Percentiles rank a stretch among this genome's conserved stretches.
phyloP scores from a whole-genome alignment of 2,888 invertebrate species.

The Saturnia pavonia region DNA sequence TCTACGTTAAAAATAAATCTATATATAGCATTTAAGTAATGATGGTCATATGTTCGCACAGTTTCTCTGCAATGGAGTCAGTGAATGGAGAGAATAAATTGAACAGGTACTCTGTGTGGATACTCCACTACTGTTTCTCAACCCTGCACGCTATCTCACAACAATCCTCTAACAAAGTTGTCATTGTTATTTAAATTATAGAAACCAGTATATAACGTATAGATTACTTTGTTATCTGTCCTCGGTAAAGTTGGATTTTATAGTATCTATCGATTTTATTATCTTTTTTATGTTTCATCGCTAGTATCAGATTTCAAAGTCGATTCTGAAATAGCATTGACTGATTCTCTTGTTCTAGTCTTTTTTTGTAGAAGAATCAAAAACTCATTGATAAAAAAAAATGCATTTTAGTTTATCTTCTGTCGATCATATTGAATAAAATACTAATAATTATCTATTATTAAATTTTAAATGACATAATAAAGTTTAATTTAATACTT shows the following conservation, averaged over 20 bases:
- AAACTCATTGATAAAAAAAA: background rate
- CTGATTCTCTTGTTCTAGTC: too few species aligned
- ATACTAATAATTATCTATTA: too few species aligned
- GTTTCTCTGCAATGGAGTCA: slow-evolving; percentile 78
- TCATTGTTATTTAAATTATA: slow-evolving; percentile 3
- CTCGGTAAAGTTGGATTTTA: background rate
- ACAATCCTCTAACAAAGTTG: slow-evolving; percentile 49
- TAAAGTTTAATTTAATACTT: background rate
- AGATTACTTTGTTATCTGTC: background rate
- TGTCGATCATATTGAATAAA: background rate
- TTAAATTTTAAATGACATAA: background rate
- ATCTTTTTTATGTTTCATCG: background rate
- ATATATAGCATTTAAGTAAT: slow-evolving; percentile 43
- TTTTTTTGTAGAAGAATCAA: background rate
- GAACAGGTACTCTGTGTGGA: slow-evolving; percentile 86
- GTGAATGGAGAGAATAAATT: slow-evolving; percentile 80
- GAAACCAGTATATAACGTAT: background rate
- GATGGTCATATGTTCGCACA: slow-evolving; percentile 75
- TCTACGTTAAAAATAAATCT: slow-evolving; percentile 16
- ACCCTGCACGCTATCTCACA: slow-evolving; percentile 42
- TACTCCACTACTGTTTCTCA: slow-evolving; percentile 45
- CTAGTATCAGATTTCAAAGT: background rate
- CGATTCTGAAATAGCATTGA: background rate
- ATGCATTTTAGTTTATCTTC: background rate
- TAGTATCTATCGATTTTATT: background rate